Conservation (phyloP, 2,113 vertebrate genomes). For the Platichthys stellatus region DNA sequence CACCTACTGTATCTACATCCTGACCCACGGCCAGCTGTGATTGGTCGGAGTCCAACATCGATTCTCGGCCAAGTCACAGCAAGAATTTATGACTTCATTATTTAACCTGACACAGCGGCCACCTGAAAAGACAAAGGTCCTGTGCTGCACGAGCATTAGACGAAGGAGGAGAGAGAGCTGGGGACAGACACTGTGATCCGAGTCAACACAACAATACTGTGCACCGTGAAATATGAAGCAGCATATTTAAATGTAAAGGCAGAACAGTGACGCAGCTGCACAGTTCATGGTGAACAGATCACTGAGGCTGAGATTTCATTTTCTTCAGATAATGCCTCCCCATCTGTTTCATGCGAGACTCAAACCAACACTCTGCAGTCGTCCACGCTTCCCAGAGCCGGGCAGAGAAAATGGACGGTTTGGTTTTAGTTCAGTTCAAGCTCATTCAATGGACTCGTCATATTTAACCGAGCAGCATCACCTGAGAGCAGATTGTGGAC, state of each 20-base stretch:
- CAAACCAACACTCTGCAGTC: not conserved
- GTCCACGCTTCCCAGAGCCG: not conserved
- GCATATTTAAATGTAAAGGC: not conserved
- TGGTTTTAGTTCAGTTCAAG: not conserved
- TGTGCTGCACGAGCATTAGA: not conserved
- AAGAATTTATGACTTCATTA: not conserved
- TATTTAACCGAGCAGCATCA: slow-evolving; percentile 6
- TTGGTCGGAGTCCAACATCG: not conserved
- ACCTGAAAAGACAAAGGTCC: not conserved
- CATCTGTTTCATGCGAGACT: slow-evolving; percentile 17
- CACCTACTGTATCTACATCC: not conserved
- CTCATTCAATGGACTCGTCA: not conserved
- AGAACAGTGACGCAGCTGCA: too few relatives aligned
- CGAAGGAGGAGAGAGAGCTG: not conserved
- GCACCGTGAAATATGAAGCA: slow-evolving; percentile 1
- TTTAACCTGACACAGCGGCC: not conserved
- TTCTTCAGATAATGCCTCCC: not conserved
- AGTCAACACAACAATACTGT: not conserved
- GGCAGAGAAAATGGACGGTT: not conserved
- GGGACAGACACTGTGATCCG: not conserved
- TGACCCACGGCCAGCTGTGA: not conserved
- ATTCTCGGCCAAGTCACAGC: not conserved
- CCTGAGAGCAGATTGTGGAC: not conserved
- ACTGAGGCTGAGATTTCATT: too few relatives aligned
- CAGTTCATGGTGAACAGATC: too few relatives aligned